Evolutionary conservation across 2,113 vertebrate species (phyloP), one percentile per base, ranked within the genome.

Genomic region (Plotosus lineatus): DNA sequence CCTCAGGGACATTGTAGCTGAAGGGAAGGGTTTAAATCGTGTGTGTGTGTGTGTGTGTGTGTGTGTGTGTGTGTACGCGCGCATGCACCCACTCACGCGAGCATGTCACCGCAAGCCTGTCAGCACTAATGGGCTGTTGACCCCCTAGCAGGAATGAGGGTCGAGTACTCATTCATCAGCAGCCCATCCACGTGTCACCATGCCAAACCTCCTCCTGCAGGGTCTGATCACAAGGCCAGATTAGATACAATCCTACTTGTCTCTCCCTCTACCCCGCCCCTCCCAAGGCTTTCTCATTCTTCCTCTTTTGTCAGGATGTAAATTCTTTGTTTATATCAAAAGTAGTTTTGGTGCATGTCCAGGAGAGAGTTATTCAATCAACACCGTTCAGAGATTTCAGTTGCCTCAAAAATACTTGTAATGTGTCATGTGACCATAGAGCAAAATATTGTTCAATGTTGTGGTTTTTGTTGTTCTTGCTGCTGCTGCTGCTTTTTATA

Each of bases 111-210:
- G 44, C 72, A 89, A 84, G 87, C 86, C 84, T 79, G 80, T 90
- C 83, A 82, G 86, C 82, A 79, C 85, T 90, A 92, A 92, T 93
- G 88, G 90, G 86, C 88, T 89, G 86, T 92, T 91, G 91, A 90
- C 91, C 90, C 89, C 28, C 85, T 84, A 86, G 66, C 81, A 74
- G 75, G 86, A 65, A 77, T 85, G 63, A 69, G 75, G 85, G 81
- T 81, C 28, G 88, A 89, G 90, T 86, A 85, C 86, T 87, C 87
- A 89, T 92, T 90, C 84, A 92, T 93, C 92, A 91, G 63, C 77
- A 77, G 61, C 83, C 82, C 31, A 60, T 91, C 87, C 89, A 84
- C 66, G 72, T 84, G 89, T 88, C 88, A 88, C 84, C 75, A 71
- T 36, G 65, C 23, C 73, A 69, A 40, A n/a, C 73, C 63, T 51